Percentiles rank a stretch among this genome's conserved stretches.
Evolutionary conservation across 2,797 vertebrate species (phyloP).

Genomic region (Gallinago nigripennis): DNA sequence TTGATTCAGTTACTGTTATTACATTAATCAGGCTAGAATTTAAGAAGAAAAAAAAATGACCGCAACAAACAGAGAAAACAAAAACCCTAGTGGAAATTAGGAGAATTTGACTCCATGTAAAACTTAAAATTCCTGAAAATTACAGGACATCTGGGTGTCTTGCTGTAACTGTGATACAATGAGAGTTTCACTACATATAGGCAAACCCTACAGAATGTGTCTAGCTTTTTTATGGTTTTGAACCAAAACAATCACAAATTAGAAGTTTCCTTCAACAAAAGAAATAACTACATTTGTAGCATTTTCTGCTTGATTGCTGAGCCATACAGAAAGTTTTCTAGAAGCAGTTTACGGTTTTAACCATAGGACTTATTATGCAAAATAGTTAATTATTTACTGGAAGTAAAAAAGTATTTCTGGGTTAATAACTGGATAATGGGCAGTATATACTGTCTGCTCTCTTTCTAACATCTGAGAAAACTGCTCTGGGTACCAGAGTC

Average conservation of each 20-base stretch:
- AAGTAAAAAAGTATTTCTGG: background rate
- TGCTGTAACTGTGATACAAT: background rate
- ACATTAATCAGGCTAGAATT: background rate
- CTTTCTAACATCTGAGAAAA: background rate
- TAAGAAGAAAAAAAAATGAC: background rate
- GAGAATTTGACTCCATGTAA: background rate
- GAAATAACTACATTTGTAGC: background rate
- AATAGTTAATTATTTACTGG: background rate
- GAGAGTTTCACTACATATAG: fast-evolving
- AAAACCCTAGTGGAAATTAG: background rate
- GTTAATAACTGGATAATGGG: background rate
- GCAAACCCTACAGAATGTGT: background rate
- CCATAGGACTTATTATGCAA: fast-evolving
- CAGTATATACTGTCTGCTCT: fast-evolving
- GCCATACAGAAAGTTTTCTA: background rate
- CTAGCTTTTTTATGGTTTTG: background rate
- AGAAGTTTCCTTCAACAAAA: background rate
- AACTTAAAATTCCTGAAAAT: background rate
- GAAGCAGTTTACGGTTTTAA: background rate
- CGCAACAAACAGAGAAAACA: background rate
- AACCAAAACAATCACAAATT: background rate
- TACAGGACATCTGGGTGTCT: background rate
- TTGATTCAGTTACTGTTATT: background rate
- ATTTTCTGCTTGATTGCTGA: background rate
- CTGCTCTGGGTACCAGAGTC: background rate